Percentiles rank a stretch among this genome's conserved stretches.
These are phyloP conservation scores for chimpanzee (Pan troglodytes) DNA, from an alignment of 2,113 vertebrate genomes.

Conservation along the genomic window NHGRI_mPanTro3-v2.1_pri NC_072414.2:60285501-60286000, in stretches of 20 bases:
- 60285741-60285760: neutral
- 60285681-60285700: constrained; percentile 17
- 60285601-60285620: neutral
- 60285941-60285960: neutral
- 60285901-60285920: neutral
- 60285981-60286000: too few species aligned
- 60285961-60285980: too few species aligned
- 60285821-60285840: neutral
- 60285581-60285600: neutral
- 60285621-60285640: neutral
- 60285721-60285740: constrained; percentile 21
- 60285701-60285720: constrained; percentile 37
- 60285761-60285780: neutral
- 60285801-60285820: neutral
- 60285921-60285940: neutral
- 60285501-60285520: neutral
- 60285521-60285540: neutral
- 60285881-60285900: neutral
- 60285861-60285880: neutral
- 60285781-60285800: neutral
- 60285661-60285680: neutral
- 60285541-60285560: neutral
- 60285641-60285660: too few species aligned
- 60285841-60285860: neutral
- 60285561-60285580: neutral